A percentile compares a stretch with the other conserved stretches of the same genome.
Evolutionary conservation across 92 coral and sea anemone genomes (phyloP).

Genomic region (Nematostella vectensis): DNA sequence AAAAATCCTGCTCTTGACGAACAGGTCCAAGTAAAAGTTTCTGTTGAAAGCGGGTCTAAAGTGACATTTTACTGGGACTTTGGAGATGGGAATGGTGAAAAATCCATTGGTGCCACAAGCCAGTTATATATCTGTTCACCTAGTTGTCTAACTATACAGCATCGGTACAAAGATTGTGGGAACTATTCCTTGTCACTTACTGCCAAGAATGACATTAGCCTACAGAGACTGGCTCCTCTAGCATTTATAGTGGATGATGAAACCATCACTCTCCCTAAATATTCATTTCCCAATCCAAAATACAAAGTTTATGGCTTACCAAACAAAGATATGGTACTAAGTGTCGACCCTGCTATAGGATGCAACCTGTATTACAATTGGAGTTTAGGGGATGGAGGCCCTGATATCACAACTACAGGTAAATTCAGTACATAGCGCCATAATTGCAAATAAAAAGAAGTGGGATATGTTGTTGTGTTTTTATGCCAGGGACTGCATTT

Average conservation of each 20-base stretch:
- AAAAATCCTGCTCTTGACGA: background rate
- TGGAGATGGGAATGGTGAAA: slow-evolving; percentile 20
- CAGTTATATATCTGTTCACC: background rate
- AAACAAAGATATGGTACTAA: slow-evolving; percentile 5
- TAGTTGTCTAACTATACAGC: slow-evolving; percentile 23
- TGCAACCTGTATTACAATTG: slow-evolving; percentile 28
- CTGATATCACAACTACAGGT: slow-evolving; percentile 26
- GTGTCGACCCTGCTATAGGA: background rate
- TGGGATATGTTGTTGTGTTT: no score
- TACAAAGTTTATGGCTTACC: slow-evolving; percentile 7
- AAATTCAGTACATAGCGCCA: no score
- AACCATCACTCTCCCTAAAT: background rate
- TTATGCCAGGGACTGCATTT: no score
- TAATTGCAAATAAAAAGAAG: no score
- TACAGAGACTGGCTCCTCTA: slow-evolving; percentile 4
- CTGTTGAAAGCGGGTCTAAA: slow-evolving; percentile 25
- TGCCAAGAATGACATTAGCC: slow-evolving; percentile 29
- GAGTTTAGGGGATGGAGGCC: slow-evolving; percentile 38
- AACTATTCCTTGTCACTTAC: slow-evolving; percentile 21
- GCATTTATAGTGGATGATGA: background rate
- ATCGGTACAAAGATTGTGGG: slow-evolving; percentile 25
- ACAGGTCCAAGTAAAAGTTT: slow-evolving; percentile 20
- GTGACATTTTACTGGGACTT: slow-evolving; percentile 27
- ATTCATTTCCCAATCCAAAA: no score
- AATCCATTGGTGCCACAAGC: background rate